Conservation (phyloP, 2,888 invertebrate species). For the Drosophila nr. perissopoda region DNA sequence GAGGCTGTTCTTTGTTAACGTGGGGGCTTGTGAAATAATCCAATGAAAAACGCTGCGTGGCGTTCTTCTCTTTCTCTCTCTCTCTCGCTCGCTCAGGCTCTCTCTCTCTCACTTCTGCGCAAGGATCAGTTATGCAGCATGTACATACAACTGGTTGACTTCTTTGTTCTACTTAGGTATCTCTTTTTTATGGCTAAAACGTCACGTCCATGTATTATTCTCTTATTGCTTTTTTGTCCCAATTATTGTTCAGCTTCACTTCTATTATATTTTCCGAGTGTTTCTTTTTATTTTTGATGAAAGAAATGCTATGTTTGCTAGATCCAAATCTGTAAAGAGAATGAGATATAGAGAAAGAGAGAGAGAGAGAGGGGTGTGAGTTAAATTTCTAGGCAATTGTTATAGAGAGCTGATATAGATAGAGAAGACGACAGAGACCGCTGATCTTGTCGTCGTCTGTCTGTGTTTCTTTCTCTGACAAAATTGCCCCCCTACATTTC, state of each 20-base stretch:
- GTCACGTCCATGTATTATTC: conserved; percentile 18
- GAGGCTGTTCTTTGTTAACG: conserved; percentile 64
- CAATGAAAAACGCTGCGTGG: conserved; percentile 6
- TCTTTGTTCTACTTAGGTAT: background rate
- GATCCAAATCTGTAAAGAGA: conserved; percentile 40
- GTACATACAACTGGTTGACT: conserved; percentile 24
- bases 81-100: background rate
- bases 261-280: conserved; percentile 11
- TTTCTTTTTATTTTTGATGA: conserved; percentile 1
- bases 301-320: conserved; percentile 25
- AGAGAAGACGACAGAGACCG: conserved; percentile 19
- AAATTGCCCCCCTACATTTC: conserved; percentile 76
- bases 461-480: conserved; percentile 29
- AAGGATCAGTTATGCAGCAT: conserved; percentile 14
- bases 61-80: background rate
- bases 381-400: conserved; percentile 14
- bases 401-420: conserved; percentile 8
- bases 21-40: conserved; percentile 34
- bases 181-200: conserved; percentile 6
- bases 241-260: conserved; percentile 12
- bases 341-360: conserved; percentile 4
- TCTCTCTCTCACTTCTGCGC: background rate
- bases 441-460: conserved; percentile 29
- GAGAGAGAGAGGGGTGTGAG: conserved; percentile 7
- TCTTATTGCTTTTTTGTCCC: background rate